Evolutionary conservation across 2,113 vertebrate species (phyloP).

Genomic region (Gallinago jamesoni): DNA sequence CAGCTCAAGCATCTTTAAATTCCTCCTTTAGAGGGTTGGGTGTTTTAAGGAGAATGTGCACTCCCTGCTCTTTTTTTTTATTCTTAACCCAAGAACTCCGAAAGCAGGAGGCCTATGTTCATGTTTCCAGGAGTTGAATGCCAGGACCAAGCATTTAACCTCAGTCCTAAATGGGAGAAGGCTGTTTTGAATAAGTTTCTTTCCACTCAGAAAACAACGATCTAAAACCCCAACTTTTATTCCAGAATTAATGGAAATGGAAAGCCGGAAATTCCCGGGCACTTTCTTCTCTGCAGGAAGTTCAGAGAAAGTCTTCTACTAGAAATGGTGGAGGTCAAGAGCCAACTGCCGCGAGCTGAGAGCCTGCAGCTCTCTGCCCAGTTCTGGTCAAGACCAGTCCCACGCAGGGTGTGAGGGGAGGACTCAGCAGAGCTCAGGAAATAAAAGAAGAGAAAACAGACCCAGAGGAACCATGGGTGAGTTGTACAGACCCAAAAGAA

Average conservation of each 20-base stretch:
- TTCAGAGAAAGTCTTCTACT: background rate
- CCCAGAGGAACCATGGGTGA: background rate
- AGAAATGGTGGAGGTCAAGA: background rate
- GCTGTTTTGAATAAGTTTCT: background rate
- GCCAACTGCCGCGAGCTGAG: background rate
- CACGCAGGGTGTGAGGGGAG: fast-evolving
- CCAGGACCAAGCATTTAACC: background rate
- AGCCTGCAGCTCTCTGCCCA: background rate
- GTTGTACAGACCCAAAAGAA: background rate
- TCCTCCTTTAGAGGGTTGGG: background rate
- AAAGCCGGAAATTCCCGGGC: background rate
- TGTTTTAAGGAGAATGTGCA: background rate
- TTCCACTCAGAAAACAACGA: background rate
- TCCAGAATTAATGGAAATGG: background rate
- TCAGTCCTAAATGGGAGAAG: background rate
- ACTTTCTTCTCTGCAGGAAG: background rate
- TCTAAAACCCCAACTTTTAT: background rate
- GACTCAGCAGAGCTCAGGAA: background rate
- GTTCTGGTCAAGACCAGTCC: background rate
- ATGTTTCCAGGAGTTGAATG: background rate
- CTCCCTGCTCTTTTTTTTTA: background rate
- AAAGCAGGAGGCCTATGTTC: background rate
- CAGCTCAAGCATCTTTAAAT: fast-evolving
- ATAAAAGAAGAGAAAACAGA: background rate
- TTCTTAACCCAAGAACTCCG: background rate